phyloP scores from a whole-genome alignment of 1,140 invertebrate species.

The Microplitis mediator region DNA sequence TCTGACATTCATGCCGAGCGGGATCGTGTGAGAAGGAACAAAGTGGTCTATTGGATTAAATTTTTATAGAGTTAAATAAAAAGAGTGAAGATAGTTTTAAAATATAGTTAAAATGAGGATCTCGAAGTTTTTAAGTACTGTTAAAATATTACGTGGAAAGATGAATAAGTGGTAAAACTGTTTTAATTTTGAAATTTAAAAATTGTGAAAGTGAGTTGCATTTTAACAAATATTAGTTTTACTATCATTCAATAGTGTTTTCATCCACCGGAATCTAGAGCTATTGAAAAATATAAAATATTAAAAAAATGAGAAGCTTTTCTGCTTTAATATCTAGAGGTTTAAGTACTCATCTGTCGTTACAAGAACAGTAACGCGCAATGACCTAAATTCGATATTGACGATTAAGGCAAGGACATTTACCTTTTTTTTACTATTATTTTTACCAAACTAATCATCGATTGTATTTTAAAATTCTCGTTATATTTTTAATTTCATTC shows the following conservation, averaged over 20 bases:
- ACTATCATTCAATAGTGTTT: not conserved
- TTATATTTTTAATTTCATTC: not conserved
- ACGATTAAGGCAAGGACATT: conserved; percentile 32
- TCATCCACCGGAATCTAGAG: not conserved
- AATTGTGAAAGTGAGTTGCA: not conserved
- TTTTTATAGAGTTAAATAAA: too few relatives aligned
- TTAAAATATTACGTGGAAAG: too few relatives aligned
- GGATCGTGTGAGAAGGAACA: conserved; percentile 28
- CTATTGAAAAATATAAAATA: conserved; percentile 1
- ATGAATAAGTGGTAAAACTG: too few relatives aligned
- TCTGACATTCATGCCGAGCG: too few relatives aligned
- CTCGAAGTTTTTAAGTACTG: too few relatives aligned
- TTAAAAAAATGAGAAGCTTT: conserved; percentile 25
- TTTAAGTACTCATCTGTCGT: conserved; percentile 42
- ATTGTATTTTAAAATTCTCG: not conserved
- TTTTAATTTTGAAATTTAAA: not conserved
- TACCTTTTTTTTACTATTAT: not conserved
- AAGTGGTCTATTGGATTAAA: not conserved
- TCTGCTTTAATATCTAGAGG: conserved; percentile 46
- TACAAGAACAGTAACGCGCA: conserved; percentile 40
- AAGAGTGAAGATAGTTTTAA: too few relatives aligned
- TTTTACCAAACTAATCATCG: not conserved
- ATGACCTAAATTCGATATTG: conserved; percentile 49
- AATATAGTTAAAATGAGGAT: too few relatives aligned
- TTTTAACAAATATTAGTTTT: not conserved